These are phyloP conservation scores for Spea hammondii DNA, from an alignment of 2,797 vertebrate genomes.

Conservation along the genomic window DNA sequence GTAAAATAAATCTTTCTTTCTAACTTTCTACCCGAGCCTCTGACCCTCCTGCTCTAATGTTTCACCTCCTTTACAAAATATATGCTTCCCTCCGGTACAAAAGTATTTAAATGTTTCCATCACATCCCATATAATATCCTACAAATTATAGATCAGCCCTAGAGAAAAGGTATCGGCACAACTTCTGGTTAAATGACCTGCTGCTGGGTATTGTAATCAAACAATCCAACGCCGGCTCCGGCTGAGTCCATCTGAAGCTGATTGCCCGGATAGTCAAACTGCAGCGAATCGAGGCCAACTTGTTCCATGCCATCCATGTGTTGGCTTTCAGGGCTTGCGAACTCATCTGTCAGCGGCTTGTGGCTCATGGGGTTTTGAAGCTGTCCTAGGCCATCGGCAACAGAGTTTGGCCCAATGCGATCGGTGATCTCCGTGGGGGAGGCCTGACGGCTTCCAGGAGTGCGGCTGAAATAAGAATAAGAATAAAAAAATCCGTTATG, in stretches of 20 bases:
- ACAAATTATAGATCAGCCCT: not conserved
- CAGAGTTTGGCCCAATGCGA: conserved; percentile 83
- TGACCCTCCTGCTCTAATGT: too few relatives aligned
- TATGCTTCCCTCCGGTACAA: too few relatives aligned
- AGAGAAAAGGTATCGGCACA: not conserved
- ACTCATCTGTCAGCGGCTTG: conserved; percentile 87
- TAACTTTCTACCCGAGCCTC: too few relatives aligned
- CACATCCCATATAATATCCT: too few relatives aligned
- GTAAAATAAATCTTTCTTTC: too few relatives aligned
- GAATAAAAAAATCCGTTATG: too few relatives aligned
- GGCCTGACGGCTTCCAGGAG: conserved; percentile 92
- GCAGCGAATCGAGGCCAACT: conserved; percentile 89
- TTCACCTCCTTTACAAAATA: too few relatives aligned
- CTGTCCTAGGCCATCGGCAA: conserved; percentile 85
- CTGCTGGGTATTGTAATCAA: conserved; percentile 96
- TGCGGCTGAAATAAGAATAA: conserved; percentile 75
- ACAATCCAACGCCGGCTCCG: conserved; percentile 88
- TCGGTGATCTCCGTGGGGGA: conserved; percentile 96
- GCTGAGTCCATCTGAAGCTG: conserved; percentile 96
- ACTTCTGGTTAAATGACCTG: conserved; percentile 60
- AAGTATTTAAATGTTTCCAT: too few relatives aligned
- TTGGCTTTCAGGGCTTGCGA: conserved; percentile 88
- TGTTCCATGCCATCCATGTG: conserved; percentile 95
- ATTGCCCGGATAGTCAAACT: conserved; percentile 95
- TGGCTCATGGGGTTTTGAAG: conserved; percentile 81